Base-by-base conservation (phyloP, 2,888 invertebrate species). In the Tridacna gigas region DNA sequence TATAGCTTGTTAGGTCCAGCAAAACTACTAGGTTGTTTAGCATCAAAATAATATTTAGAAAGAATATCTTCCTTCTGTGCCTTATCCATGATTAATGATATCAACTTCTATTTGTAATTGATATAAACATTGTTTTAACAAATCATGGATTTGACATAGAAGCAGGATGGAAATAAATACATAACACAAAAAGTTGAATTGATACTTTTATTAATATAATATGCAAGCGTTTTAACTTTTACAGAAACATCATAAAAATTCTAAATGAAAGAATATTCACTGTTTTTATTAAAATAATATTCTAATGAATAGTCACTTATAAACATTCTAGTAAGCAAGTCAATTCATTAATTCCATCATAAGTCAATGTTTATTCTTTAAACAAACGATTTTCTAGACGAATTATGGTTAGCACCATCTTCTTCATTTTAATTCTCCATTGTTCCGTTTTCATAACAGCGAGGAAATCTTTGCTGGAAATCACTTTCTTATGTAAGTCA, bases 61-160 rank as follows among this genome's bases (percentile, higher is more conserved):
- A 84, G 74, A 74, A 84, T 80, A 20, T 65, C 18, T 66, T 84
- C 75, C 45, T 80, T 84, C 51, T 78, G 67, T 69, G n/a, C n/a
- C 25, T 71, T 78, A 60, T 84, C 78, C 84, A 83, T 83, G 63
- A 25, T 76, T 4, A 48, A 25, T 13, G 47, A 25, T 66, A 2
- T 56, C 3, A 5, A 56, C 56, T 3, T 56, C 1, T 56, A 20
- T 11, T 13, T 11, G 15, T 51, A 51, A 51, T 51, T 51, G n/a
- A n/a, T n/a, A n/a, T n/a, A n/a, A n/a, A n/a, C n/a, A n/a, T n/a
- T n/a, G n/a, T n/a, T n/a, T n/a, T n/a, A n/a, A n/a, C n/a, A n/a
- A n/a, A n/a, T n/a, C n/a, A n/a, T n/a, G n/a, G n/a, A n/a, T n/a
- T n/a, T n/a, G n/a, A n/a, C n/a, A n/a, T n/a, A n/a, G n/a, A n/a